phyloP scores from a whole-genome alignment of 2,888 invertebrate species.

The Baronia brevicornis region DNA sequence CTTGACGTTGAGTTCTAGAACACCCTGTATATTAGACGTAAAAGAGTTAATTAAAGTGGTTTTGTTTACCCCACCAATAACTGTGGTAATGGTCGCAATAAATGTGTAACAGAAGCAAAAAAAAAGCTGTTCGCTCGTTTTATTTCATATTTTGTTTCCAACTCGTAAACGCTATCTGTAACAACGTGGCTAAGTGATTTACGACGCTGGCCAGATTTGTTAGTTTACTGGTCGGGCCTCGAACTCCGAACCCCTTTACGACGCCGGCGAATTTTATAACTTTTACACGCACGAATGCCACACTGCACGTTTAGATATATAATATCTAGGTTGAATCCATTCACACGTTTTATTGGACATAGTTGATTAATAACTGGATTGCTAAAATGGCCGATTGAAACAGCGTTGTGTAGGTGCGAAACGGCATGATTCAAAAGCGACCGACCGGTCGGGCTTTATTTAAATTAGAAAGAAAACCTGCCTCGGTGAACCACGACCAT shows the following conservation, averaged over 20 bases:
- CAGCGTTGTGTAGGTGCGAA: constrained; percentile 2
- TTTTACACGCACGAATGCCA: constrained; percentile 41
- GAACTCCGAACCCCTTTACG: constrained; percentile 66
- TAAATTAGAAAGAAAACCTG: constrained; percentile 31
- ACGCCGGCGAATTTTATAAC: constrained; percentile 53
- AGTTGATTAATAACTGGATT: constrained; percentile 11
- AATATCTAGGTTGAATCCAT: constrained; percentile 11
- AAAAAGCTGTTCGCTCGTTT: constrained; percentile 16
- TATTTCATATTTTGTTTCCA: constrained; percentile 49
- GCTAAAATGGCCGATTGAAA: background rate
- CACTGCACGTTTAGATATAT: constrained; percentile 13
- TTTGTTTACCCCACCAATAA: constrained; percentile 1
- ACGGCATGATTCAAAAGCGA: constrained; percentile 23
- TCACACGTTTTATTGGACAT: constrained; percentile 11
- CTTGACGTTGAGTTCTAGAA: too few relatives aligned
- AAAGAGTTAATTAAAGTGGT: too few relatives aligned
- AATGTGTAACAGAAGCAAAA: constrained; percentile 8
- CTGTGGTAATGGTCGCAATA: constrained; percentile 6
- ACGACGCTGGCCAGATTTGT: constrained; percentile 72
- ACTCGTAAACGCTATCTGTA: constrained; percentile 66
- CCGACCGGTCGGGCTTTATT: constrained; percentile 44
- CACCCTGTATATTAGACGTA: too few relatives aligned
- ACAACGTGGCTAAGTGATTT: constrained; percentile 72
- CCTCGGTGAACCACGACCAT: constrained; percentile 32
- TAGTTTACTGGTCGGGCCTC: constrained; percentile 61